These are phyloP conservation scores for Sylvilagus floridanus DNA, from an alignment of 2,797 vertebrate genomes.

Conservation along the genomic window DNA sequence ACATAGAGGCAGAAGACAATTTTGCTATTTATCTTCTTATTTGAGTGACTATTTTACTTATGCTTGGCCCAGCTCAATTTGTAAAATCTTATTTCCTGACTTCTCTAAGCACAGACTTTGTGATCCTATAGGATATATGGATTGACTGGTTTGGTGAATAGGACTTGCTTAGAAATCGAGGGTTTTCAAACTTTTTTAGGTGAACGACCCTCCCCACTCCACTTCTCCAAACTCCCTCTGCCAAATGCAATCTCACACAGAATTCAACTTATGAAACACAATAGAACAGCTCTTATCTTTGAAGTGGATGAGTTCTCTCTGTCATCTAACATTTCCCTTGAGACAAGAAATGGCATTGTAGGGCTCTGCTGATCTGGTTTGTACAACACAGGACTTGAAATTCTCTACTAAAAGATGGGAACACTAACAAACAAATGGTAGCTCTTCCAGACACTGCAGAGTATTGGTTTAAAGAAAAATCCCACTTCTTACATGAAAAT, in stretches of 20 bases:
- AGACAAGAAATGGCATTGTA: constrained; percentile 12
- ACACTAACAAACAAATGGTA: neutral
- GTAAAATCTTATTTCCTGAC: neutral
- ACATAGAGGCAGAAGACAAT: neutral
- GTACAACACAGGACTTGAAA: neutral
- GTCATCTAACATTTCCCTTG: neutral
- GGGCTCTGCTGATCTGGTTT: neutral
- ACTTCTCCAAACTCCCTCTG: neutral
- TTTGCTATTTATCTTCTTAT: neutral
- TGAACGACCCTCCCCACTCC: neutral
- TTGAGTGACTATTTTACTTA: constrained; percentile 37
- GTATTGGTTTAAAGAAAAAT: constrained; percentile 30
- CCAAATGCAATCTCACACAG: constrained; percentile 17
- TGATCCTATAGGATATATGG: neutral
- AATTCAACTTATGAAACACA: constrained; percentile 1
- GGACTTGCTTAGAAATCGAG: neutral
- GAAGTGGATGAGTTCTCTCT: neutral
- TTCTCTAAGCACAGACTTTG: neutral
- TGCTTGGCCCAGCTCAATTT: neutral
- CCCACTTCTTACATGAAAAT: constrained; percentile 20
- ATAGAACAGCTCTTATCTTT: constrained; percentile 10
- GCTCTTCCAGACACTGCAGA: neutral
- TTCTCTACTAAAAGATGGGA: constrained; percentile 11
- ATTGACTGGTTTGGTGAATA: neutral
- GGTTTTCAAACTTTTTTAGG: constrained; percentile 27